Evolutionary conservation across 1,140 invertebrate species (phyloP).

Genomic region (Nasonia vitripennis): DNA sequence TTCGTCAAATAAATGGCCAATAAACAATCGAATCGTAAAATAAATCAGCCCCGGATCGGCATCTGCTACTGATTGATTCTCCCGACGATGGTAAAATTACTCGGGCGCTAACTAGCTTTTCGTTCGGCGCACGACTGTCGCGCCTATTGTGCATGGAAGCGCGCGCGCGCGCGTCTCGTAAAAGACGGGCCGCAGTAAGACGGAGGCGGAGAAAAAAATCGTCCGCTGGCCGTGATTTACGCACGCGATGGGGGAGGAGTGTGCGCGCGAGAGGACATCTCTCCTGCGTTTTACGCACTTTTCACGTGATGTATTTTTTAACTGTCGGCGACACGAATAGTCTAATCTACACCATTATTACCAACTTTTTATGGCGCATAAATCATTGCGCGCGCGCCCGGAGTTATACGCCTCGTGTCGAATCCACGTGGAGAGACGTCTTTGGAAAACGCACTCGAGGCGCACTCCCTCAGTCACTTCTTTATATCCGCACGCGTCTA

Average conservation of each 20-base stretch:
- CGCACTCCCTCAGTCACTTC: neutral
- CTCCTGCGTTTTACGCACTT: slow-evolving; percentile 11
- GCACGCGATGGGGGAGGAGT: neutral
- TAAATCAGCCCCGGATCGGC: neutral
- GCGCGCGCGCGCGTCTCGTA: neutral
- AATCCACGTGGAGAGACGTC: slow-evolving; percentile 52
- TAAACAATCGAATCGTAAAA: neutral
- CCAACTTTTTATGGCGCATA: slow-evolving; percentile 64
- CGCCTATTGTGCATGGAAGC: neutral
- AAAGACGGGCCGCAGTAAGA: neutral
- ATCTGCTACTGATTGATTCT: slow-evolving; percentile 16
- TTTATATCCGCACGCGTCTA: neutral
- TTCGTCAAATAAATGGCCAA: neutral
- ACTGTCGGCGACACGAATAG: slow-evolving; percentile 65
- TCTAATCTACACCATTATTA: slow-evolving; percentile 67
- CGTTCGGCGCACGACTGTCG: neutral
- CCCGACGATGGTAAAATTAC: neutral
- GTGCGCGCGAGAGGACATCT: neutral
- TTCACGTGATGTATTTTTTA: slow-evolving; percentile 62
- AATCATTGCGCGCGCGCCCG: slow-evolving; percentile 58
- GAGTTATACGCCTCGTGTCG: slow-evolving; percentile 57
- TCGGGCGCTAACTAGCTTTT: neutral
- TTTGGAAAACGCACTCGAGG: slow-evolving; percentile 36
- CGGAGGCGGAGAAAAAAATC: neutral
- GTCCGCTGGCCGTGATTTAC: slow-evolving; percentile 14